Conservation (phyloP, 2,888 invertebrate genomes). For the Labia minor region DNA sequence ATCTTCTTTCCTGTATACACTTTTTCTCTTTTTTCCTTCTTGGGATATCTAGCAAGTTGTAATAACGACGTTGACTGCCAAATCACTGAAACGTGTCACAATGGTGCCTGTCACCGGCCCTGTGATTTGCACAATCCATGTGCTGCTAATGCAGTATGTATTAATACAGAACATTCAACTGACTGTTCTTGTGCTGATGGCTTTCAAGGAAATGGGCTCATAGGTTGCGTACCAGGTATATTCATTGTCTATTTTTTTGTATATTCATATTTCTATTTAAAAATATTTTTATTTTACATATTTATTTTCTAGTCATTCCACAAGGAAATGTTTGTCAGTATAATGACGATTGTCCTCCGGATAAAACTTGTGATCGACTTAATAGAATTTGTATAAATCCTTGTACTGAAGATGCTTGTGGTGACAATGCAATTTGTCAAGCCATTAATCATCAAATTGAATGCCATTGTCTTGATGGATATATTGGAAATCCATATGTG, state of each 20-base stretch:
- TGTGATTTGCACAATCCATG: constrained; percentile 79
- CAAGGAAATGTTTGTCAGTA: constrained; percentile 65
- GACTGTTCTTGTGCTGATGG: constrained; percentile 79
- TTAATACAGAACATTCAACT: constrained; percentile 76
- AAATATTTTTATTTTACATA: constrained; percentile 18
- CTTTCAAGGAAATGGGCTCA: constrained; percentile 75
- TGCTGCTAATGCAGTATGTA: constrained; percentile 69
- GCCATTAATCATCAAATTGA: constrained; percentile 64
- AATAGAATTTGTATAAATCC: constrained; percentile 76
- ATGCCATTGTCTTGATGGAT: constrained; percentile 63
- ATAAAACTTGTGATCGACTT: constrained; percentile 70
- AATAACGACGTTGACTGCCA: constrained; percentile 75
- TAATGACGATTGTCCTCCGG: constrained; percentile 83
- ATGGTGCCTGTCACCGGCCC: constrained; percentile 72
- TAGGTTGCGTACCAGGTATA: constrained; percentile 68
- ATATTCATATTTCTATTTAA: background rate
- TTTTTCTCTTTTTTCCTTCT: constrained; percentile 19
- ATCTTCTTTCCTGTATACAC: constrained; percentile 21
- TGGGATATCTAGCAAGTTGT: constrained; percentile 61
- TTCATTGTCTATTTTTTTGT: background rate
- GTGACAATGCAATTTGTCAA: constrained; percentile 68
- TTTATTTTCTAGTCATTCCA: constrained; percentile 36
- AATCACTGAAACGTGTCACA: constrained; percentile 75
- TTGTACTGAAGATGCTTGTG: constrained; percentile 67
- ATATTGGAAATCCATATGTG: constrained; percentile 64